Evolutionary conservation across 30 jellyfish, hydroid and myxozoan genomes (phyloP), one percentile per base, ranked within the genome.

Genomic region (Euphysa ruthae): DNA sequence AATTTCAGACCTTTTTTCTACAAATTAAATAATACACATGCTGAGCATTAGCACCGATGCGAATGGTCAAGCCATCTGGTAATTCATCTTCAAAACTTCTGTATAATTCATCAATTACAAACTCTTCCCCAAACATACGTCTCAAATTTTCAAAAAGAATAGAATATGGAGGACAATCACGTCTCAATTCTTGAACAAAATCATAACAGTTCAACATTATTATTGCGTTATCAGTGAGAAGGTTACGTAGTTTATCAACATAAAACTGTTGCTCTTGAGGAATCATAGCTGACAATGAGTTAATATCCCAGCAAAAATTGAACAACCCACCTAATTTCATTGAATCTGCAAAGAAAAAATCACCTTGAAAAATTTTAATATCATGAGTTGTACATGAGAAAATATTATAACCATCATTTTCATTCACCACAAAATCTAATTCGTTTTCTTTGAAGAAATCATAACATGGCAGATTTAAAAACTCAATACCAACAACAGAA

Each of bases 401-500:
- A 12, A 56, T 1, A 16, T 25, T 56, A 56, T 5, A 56, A 30
- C 46, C 70, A 56, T 56, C 33, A 6, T 5, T 32, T 56, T 25
- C 92, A 58, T 66, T 73, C 61, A 66, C 56, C 20, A 55, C 58
- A 73, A 65, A 77, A 46, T 68, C 81, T 14, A 81, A 35, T 21
- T 35, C 31, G 55, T 50, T 35, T 16, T 57, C 79, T 82, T 71
- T 15, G 51, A 82, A 82, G 58, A 82, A 82, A 1, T 29, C 74
- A 29, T 62, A 43, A 6, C 62, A 74, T 7, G 92, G 84, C 32
- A 25, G 34, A 0, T 82, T 91, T 7, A 71, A 16, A 7, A 81
- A 74, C 34, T 82, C 94, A 21, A 82, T 85, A 25, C 94, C 94
- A 63, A 61, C 54, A 3, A 74, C 94, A 18, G 74, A 1, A 35